Evolutionary conservation across 1,140 invertebrate genomes (phyloP).

Genomic region (Eupristina koningsbergeri): DNA sequence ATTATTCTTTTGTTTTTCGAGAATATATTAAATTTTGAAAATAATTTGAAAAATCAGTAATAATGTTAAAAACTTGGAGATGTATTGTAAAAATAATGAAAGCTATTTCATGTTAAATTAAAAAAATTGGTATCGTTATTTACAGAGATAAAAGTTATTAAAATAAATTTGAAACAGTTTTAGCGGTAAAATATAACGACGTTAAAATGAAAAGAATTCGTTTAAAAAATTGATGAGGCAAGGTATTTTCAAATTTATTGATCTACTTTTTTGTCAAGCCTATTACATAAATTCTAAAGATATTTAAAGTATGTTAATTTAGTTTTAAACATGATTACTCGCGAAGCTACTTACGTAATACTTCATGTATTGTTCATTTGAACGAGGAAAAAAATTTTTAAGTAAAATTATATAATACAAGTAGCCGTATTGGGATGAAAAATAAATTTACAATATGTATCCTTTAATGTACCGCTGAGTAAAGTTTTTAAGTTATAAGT

Average conservation of each 20-base stretch:
- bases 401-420: not conserved
- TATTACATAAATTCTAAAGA: conserved; percentile 4
- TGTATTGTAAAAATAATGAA: not conserved
- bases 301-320: not conserved
- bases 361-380: conserved; percentile 4
- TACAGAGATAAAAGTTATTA: not conserved
- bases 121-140: not conserved
- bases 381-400: not conserved
- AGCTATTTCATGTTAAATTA: not conserved
- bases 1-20: no score
- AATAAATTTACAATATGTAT: not conserved
- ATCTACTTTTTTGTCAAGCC: not conserved
- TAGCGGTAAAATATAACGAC: not conserved
- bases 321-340: not conserved
- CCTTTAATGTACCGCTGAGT: not conserved
- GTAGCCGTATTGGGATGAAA: not conserved
- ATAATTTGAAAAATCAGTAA: not conserved
- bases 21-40: no score
- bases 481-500: not conserved
- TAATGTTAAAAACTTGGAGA: not conserved
- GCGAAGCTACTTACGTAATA: not conserved
- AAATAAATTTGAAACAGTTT: not conserved
- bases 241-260: not conserved
- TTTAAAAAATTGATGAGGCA: not conserved
- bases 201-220: not conserved